These are phyloP conservation scores for Hypothenemus hampei DNA, from an alignment of 1,140 invertebrate genomes.

Conservation along the genomic window DNA sequence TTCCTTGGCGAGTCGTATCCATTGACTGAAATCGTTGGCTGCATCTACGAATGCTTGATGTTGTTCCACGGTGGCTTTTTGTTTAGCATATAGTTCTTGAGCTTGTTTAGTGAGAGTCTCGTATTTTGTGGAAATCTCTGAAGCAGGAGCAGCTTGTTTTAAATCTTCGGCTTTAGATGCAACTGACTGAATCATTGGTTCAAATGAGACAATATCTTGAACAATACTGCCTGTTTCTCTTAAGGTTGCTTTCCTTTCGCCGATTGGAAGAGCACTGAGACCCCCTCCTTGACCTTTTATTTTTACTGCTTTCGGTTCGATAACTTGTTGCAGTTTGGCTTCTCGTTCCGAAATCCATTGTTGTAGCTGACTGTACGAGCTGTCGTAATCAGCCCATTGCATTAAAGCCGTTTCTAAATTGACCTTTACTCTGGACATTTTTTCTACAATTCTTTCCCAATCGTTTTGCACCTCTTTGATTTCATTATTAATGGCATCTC, in stretches of 20 bases:
- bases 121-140: constrained; percentile 86
- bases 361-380: constrained; percentile 83
- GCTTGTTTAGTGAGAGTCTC: constrained; percentile 85
- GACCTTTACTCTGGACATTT: constrained; percentile 89
- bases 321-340: constrained; percentile 89
- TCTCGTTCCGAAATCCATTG: constrained; percentile 95
- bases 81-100: constrained; percentile 83
- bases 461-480: constrained; percentile 88
- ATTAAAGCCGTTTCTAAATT: constrained; percentile 85
- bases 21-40: constrained; percentile 85
- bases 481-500: constrained; percentile 81
- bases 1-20: constrained; percentile 86
- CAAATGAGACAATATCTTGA: constrained; percentile 90
- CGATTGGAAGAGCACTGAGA: constrained; percentile 71
- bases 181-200: constrained; percentile 92
- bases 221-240: constrained; percentile 89
- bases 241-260: constrained; percentile 82
- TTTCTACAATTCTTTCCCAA: constrained; percentile 88
- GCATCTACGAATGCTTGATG: constrained; percentile 87
- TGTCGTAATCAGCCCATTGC: constrained; percentile 94
- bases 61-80: constrained; percentile 84
- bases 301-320: constrained; percentile 77
- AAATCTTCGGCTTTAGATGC: constrained; percentile 86
- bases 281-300: constrained; percentile 65
- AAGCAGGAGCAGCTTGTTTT: constrained; percentile 77